Evolutionary conservation across 2,797 vertebrate species (phyloP), one percentile per base, ranked within the genome.

Genomic region (Catostomus latipinnis): DNA sequence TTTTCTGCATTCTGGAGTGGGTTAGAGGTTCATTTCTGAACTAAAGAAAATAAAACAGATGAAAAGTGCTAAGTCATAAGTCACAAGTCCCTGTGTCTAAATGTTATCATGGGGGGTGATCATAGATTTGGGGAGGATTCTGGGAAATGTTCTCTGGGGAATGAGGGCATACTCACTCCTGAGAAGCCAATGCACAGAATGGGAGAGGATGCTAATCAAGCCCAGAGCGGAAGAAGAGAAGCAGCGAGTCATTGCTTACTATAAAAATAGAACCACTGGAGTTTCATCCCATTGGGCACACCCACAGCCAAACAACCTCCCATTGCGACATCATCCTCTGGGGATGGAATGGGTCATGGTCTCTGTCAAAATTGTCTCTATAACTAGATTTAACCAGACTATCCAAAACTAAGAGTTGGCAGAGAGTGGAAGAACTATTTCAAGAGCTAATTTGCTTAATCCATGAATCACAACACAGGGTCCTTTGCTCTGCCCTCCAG

Each of bases 381-480:
- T 46, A 63, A 62, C 58, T 67, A 0, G 11, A 74, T 52, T 6
- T 61, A 53, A 69, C 5, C 22, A 63, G 62, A 48, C 14, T 16
- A 34, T 65, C 60, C 46, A 13, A 45, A 73, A 53, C n/a, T 76
- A 16, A 52, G n/a, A 71, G n/a, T 34, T 12, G 0, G 67, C 7
- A 0, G 46, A 76, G 56, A 82, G 22, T 58, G 58, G 66, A 34
- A 62, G 7, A 69, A 63, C 60, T 52, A 50, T 80, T 78, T 68
- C 50, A 53, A 75, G 54, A 76, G 48, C 63, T 74, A 22, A 76
- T 50, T 70, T 82, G 48, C 16, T 74, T 60, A 74, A 74, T 85
- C 8, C 13, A 78, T 45, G 11, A 60, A 69, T 50, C 60, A 60
- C 50, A 14, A 70, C 50, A 22, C 43, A 45, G 34, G 57, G 9